Base-by-base conservation (phyloP, 2,113 vertebrate species). In the Pterocles burchelli region DNA sequence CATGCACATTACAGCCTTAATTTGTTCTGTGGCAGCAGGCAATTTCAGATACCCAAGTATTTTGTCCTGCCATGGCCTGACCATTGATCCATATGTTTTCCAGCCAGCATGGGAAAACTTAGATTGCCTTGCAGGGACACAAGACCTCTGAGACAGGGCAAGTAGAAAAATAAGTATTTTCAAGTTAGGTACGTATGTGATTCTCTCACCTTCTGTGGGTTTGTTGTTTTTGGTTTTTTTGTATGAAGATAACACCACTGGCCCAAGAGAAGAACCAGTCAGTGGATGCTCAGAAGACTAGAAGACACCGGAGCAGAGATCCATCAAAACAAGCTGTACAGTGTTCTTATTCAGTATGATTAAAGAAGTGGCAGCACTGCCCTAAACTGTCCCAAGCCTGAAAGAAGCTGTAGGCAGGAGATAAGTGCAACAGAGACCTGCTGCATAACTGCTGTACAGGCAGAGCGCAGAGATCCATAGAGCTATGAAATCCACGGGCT, bases 11-110 rank as follows among this genome's bases (percentile, higher is more conserved):
- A 78, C n/a, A 71, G 51, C 54, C 72, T 90, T 93, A 65, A 95
- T 96, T 94, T 93, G 67, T 54, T 90, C 85, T 58, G 24, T 29
- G 52, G 82, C 89, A 97, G 87, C 66, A 93, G 49, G 72, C 38
- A 94, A 93, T 95, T 92, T 95, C 73, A 83, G 88, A 66, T 78
- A 75, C 76, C 85, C 58, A 73, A 63, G 71, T 51, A 89, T 75
- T 95, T 93, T 71, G 45, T 81, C 36, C 52, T 74, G 55, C 48
- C 25, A 26, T 5, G 10, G 71, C 43, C 67, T 85, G 45, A 52
- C 34, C 88, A 89, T 84, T 75, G 85, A 85, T 81, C 45, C 54
- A 19, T 2, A 8, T 45, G 49, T 57, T 93, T 90, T 96, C 59
- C 62, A 93, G 71, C n/a, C 72, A 86, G 45, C 20, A 70, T 25